Evolutionary conservation across 2,888 invertebrate genomes (phyloP), one percentile per base, ranked within the genome.

Genomic region (Noctuana brunneofusca): DNA sequence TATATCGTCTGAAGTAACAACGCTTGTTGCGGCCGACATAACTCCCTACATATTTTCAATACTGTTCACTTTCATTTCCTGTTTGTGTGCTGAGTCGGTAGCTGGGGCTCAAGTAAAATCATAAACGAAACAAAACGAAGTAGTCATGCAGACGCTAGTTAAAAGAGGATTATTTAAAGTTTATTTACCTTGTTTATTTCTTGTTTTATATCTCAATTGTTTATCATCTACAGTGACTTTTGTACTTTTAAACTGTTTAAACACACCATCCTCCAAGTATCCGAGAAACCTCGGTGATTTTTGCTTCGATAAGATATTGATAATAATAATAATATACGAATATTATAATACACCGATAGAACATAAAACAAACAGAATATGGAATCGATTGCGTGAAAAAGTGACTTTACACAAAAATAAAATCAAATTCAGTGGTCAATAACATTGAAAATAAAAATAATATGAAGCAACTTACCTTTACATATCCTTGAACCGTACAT

Each of bases 181-280:
- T 84, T 81, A 79, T 77, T 72, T 69, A 72, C 22, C 9, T 43
- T 27, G 16, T 52, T 73, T 72, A 71, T 68, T 55, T 68, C 75
- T 70, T 35, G 66, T 71, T 71, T 69, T 73, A 76, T 71, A 58
- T 58, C 64, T 56, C 60, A 55, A 57, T 64, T 63, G 41, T 55
- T 64, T 49, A 59, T 63, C 43, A 63, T 63, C 22, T 66, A 54
- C 60, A 54, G 55, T 46, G 50, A 66, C 75, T 69, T 66, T 57
- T 58, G 50, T 59, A 41, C 30, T 38, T 65, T 64, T 48, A 20
- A 69, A 69, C 69, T 74, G 71, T 65, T 64, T 48, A 20, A 69
- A 69, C 69, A 75, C 71, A 80, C 82, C 89, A 85, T 86, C 88
- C 91, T 91, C 91, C 91, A 91, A 90, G 91, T 91, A 90, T 88